Evolutionary conservation across 2,888 invertebrate genomes (phyloP), one percentile per base, ranked within the genome.

Genomic region (Leptothorax acervorum): DNA sequence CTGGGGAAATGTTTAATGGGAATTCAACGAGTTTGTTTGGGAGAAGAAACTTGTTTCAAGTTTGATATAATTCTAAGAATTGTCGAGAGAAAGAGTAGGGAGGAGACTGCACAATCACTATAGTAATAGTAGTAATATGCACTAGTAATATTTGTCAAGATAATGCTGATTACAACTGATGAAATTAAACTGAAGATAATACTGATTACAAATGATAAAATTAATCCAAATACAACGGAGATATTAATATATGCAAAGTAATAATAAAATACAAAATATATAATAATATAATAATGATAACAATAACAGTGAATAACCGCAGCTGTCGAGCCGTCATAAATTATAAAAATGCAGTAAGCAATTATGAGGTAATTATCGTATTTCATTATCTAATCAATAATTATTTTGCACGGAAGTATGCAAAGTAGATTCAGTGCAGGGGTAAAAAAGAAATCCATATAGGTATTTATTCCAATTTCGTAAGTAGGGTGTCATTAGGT

Each of bases 171-270:
- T 68, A 18, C 5, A 23, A 23, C 12, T 42, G 6, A 42, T 65
- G 6, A 23, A 42, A 65, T 42, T 65, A 60, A 60, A 55, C 55
- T 55, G 23, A 55, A 55, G 18, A 23, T 23, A 35, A 55, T 23
- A 35, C 62, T n/a, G 39, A 42, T 23, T 65, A 11, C 31, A 62
- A 35, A 18, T 35, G 6, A 60, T 31, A 9, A 35, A 62, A n/a
- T 35, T 62, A 66, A 66, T 66, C 15, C 42, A 42, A 66, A 42
- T 45, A 28, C 45, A 66, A 63, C 63, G 39, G 11, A 55, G 4
- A 45, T 66, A 66, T 66, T 66, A 66, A 66, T 66, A 15, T 66
- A 66, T 66, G 42, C 28, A 66, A 45, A 23, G 11, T 18, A 66
- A 8, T 66, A 39, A 63, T n/a, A 5, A 63, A 63, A 12, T 39